Conservation (phyloP, 2,113 vertebrate genomes). For the Gavialis gangeticus region DNA sequence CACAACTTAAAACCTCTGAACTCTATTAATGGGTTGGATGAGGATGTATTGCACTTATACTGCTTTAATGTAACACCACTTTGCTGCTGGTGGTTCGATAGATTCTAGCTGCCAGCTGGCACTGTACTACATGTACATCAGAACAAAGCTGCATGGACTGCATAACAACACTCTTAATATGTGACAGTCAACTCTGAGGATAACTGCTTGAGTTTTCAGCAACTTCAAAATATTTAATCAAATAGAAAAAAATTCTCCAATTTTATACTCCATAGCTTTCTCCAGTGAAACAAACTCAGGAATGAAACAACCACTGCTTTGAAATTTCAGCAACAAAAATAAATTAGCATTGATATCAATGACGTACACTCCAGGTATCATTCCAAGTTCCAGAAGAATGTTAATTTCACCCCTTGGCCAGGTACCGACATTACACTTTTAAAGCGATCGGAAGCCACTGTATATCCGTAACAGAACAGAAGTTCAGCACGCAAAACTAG, state of each 20-base stretch:
- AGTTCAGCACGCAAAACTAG: too few species aligned
- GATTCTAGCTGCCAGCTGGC: constrained; percentile 8
- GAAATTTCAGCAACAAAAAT: neutral
- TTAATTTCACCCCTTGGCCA: neutral
- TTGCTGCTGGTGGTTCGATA: constrained; percentile 15
- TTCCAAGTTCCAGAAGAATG: neutral
- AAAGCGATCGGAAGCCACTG: too few species aligned
- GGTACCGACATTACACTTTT: too few species aligned
- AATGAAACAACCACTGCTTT: neutral
- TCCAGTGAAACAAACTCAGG: neutral
- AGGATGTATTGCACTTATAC: neutral
- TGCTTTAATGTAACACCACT: neutral
- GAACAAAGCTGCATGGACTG: neutral
- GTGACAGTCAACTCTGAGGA: neutral
- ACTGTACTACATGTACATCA: neutral
- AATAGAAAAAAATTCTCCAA: neutral
- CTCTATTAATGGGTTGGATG: constrained; percentile 30
- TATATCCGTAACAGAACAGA: too few species aligned
- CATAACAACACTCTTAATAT: neutral
- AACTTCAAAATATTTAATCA: constrained; percentile 39
- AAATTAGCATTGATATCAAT: neutral
- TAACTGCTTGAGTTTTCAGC: neutral
- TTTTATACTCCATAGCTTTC: neutral
- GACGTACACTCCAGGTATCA: neutral
- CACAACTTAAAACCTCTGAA: constrained; percentile 44